Percentiles rank a stretch among this genome's conserved stretches.
phyloP scores from a whole-genome alignment of 2,888 invertebrate genomes.

The Trachelus stipa region DNA sequence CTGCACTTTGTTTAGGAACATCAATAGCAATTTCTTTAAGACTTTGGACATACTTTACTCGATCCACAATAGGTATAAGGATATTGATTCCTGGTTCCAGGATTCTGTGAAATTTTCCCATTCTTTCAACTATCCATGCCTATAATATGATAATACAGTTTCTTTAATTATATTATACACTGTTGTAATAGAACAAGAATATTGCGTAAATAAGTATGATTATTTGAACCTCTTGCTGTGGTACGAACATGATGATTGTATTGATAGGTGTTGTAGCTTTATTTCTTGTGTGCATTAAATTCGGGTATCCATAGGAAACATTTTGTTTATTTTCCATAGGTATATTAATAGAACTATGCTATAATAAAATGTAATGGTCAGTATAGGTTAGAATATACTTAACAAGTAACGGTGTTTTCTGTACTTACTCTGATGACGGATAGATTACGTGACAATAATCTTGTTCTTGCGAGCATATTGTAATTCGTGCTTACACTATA shows the following conservation, averaged over 20 bases:
- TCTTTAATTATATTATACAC: conserved; percentile 11
- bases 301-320: conserved; percentile 25
- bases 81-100: conserved; percentile 96
- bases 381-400: neutral
- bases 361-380: neutral
- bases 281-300: conserved; percentile 50
- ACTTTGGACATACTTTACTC: conserved; percentile 97
- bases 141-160: conserved; percentile 62
- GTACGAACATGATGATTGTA: conserved; percentile 96
- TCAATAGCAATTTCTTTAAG: conserved; percentile 99
- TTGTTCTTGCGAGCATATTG: conserved; percentile 37
- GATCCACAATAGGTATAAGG: conserved; percentile 90
- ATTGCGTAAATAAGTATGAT: neutral
- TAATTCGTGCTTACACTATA: too few species aligned
- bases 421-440: conserved; percentile 44
- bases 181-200: conserved; percentile 18
- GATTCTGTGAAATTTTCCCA: conserved; percentile 96
- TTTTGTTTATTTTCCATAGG: conserved; percentile 31
- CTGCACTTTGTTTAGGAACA: conserved; percentile 98
- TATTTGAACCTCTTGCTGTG: conserved; percentile 91
- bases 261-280: conserved; percentile 84
- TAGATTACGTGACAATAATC: conserved; percentile 43
- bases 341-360: neutral
- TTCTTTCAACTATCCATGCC: conserved; percentile 98
- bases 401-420: neutral